A percentile compares a stretch with the other conserved stretches of the same genome.
phyloP scores from a whole-genome alignment of 2,797 vertebrate genomes.

The Apogon talboti region DNA sequence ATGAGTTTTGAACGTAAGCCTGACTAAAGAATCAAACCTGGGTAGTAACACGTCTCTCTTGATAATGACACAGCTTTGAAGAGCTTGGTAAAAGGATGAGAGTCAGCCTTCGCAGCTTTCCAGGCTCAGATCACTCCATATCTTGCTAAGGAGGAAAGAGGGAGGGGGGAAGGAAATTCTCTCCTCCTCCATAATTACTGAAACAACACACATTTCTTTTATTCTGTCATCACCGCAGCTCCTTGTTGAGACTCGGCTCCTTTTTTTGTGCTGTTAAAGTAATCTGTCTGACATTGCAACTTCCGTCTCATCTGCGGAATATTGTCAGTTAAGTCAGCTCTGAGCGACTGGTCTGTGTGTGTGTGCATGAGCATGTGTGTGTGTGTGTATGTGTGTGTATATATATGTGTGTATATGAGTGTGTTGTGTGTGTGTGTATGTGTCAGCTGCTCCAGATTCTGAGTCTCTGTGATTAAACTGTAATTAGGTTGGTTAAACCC shows the following conservation, averaged over 20 bases:
- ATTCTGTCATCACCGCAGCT: conserved; percentile 53
- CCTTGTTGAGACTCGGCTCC: conserved; percentile 36
- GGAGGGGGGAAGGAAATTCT: conserved; percentile 27
- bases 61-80: conserved; percentile 69
- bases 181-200: conserved; percentile 70
- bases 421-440: conserved; percentile 49
- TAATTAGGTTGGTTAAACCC: conserved; percentile 85
- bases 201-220: conserved; percentile 63
- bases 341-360: conserved; percentile 48
- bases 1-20: conserved; percentile 37
- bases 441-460: conserved; percentile 79
- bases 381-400: conserved; percentile 49
- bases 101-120: conserved; percentile 58
- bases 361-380: conserved; percentile 36
- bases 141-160: conserved; percentile 27
- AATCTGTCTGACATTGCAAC: conserved; percentile 74
- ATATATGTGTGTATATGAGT: conserved; percentile 38
- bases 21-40: conserved; percentile 52
- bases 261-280: conserved; percentile 52
- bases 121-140: conserved; percentile 53
- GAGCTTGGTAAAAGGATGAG: conserved; percentile 52
- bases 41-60: conserved; percentile 45
- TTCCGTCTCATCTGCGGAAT: conserved; percentile 67
- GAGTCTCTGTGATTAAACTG: conserved; percentile 83
- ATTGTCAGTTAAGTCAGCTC: conserved; percentile 59